Evolutionary conservation across 2,888 invertebrate species (phyloP), one percentile per base, ranked within the genome.

Genomic region (Alloplasta piceator): DNA sequence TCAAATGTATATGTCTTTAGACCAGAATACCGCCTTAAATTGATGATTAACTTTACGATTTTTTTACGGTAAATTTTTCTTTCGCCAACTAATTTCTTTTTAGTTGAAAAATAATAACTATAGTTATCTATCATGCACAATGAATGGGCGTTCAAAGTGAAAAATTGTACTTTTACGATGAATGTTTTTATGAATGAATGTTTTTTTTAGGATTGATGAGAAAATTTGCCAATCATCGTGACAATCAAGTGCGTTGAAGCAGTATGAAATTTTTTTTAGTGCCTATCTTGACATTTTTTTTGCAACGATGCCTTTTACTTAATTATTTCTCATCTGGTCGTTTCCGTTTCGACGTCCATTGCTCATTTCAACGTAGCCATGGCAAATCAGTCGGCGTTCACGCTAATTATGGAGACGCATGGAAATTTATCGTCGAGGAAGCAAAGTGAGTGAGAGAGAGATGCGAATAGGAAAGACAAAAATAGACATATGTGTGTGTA

Each of bases 341-440:
- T 58, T 58, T 68, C 66, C 68, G 48, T 56, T 46, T 72, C 36
- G 36, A 50, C 12, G 64, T 43, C 36, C n/a, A 50, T 71, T 58
- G 39, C 41, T 58, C 61, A 67, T 63, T 58, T 52, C 41, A 58
- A 58, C 63, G 16, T 6, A 46, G 63, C 63, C 63, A 52, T 72
- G 72, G 63, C 67, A 73, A 80, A 80, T 80, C 46, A 63, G 63
- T 16, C 43, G 58, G 43, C 56, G 82, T 85, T 87, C 88, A 86
- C 87, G 87, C 85, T 89, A 89, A 89, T 88, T 87, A 88, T 85
- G 83, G 71, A 85, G 85, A 85, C 85, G 85, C 79, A 85, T 86
- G 87, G 86, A 88, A 89, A 89, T 89, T 89, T 86, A 89, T 89
- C 86, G 86, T 84, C 82, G 50, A 36, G 80, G 58, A 66, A 74